A percentile compares a stretch with the other conserved stretches of the same genome.
Conservation (phyloP, 2,113 vertebrate species). For the Gallinago undulata region DNA sequence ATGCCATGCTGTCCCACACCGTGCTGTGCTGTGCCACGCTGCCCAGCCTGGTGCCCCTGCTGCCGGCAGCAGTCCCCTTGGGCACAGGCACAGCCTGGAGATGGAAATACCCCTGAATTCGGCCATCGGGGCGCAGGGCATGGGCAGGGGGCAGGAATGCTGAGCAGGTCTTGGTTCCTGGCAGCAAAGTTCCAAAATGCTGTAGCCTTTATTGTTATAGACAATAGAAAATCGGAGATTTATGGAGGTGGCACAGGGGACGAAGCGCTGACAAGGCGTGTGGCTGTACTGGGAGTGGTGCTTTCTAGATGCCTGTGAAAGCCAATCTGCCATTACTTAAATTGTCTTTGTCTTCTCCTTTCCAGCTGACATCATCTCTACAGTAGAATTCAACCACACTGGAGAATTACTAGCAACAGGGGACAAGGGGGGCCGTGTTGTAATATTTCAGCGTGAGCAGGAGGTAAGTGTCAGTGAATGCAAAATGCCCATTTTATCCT, state of each 20-base stretch:
- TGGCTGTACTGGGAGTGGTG: slow-evolving; percentile 11
- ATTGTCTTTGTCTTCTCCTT: slow-evolving; percentile 80
- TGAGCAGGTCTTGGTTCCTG: background rate
- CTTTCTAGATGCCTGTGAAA: slow-evolving; percentile 44
- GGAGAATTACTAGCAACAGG: slow-evolving; percentile 98
- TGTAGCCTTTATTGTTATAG: background rate
- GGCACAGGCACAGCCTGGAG: background rate
- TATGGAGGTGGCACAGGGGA: slow-evolving; percentile 16
- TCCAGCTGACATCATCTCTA: slow-evolving; percentile 99
- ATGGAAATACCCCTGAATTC: background rate
- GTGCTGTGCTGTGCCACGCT: fast-evolving
- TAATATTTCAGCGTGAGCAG: slow-evolving; percentile 99
- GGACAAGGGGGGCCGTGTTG: slow-evolving; percentile 98
- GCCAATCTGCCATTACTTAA: slow-evolving; percentile 64
- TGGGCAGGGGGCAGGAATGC: background rate
- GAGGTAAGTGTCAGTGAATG: slow-evolving; percentile 85
- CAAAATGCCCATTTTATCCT: slow-evolving; percentile 68
- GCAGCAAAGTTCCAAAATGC: background rate
- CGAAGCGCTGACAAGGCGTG: background rate
- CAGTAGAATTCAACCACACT: slow-evolving; percentile 98
- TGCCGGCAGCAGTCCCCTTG: fast-evolving
- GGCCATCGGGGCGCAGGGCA: fast-evolving
- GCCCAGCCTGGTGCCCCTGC: background rate
- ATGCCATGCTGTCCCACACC: fast-evolving
- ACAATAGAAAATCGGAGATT: background rate